Conservation (phyloP, 2,113 vertebrate species). For the Gnathonemus longibarbis region DNA sequence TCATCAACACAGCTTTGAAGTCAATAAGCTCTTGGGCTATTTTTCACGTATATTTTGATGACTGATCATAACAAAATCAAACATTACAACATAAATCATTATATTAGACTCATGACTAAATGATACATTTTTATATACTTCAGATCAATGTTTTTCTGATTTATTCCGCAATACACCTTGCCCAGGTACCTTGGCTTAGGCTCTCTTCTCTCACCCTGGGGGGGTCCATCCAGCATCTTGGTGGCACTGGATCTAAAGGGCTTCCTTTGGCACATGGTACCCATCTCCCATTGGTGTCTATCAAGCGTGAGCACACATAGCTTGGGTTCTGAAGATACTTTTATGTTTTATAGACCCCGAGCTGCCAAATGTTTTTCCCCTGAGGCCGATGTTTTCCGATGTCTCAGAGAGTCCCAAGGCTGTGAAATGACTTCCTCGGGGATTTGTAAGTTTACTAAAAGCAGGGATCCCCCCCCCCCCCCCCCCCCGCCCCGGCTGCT, state of each 20-base stretch:
- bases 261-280: background rate
- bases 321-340: background rate
- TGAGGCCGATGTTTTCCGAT: background rate
- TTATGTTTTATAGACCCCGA: background rate
- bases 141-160: background rate
- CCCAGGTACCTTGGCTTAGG: background rate
- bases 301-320: background rate
- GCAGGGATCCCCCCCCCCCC: background rate
- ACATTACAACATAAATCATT: background rate
- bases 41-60: background rate
- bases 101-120: background rate
- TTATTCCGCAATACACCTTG: background rate
- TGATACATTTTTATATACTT: background rate
- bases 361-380: background rate
- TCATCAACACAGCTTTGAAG: background rate
- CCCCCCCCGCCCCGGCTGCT: background rate
- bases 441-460: slow-evolving; percentile 4
- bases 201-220: background rate
- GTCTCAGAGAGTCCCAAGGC: background rate
- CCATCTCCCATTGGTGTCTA: background rate
- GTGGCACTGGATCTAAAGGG: background rate
- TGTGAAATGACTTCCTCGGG: background rate
- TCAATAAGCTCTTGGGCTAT: background rate
- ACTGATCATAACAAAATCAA: background rate
- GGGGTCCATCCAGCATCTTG: background rate